Evolutionary conservation across 1,140 invertebrate genomes (phyloP), one percentile per base, ranked within the genome.

Genomic region (Tetragnatha versicolor): DNA sequence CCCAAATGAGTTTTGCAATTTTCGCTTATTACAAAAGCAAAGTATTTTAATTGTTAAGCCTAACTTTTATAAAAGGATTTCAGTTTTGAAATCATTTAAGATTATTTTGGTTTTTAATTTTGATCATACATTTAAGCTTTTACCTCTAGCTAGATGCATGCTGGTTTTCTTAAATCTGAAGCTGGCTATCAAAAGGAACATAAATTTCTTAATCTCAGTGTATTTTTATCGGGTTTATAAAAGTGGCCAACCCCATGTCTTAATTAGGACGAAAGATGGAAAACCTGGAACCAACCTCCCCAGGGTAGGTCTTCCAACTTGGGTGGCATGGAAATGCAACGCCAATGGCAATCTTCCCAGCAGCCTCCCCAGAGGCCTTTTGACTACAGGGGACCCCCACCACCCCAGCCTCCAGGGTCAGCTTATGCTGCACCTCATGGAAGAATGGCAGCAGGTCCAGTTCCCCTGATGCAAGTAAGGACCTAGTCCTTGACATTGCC

Each of bases 311-410:
- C 79, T 37, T 33, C 58, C 7, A 47, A 60, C 39, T 47, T 66
- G 39, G 33, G 49, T 78, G 35, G 55, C 33, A 63, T 77, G 47
- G 70, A 72, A 31, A 55, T 79, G 61, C 79, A 58, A 49, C 31
- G 72, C 6, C 81, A 81, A n/a, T 76, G 69, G 81, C 79, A 82
- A 55, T 33, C 47, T 37, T n/a, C n/a, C n/a, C 42, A 79, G 20
- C 73, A 63, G 45, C 66, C 72, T 55, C 81, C 78, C 2, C 79
- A 72, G 42, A 68, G 55, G 31, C 80, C 80, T 35, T 81, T 81
- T 79, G 80, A 81, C 66, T 81, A 81, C 63, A 65, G 80, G 45
- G 80, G 80, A 7, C 80, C 80, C 31, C 75, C 75, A 39, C 75
- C 75, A 51, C 72, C 72, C 14, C 66, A 60, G 39, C 81, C 81